phyloP scores from a whole-genome alignment of 2,888 invertebrate genomes.

The Patella depressa region DNA sequence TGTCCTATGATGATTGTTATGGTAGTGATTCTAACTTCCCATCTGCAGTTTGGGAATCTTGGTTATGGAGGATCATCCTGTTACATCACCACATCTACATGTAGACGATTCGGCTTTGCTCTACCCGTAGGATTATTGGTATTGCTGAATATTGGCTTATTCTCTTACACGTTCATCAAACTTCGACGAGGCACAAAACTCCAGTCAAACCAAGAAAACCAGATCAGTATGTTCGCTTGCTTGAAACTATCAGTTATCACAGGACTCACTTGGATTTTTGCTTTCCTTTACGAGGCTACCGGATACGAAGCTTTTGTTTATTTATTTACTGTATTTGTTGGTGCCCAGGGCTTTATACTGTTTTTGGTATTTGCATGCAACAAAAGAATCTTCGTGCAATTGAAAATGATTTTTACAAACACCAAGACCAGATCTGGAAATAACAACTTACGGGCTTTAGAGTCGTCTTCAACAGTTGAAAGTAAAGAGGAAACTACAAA shows the following conservation, averaged over 20 bases:
- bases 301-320: slow-evolving; percentile 1
- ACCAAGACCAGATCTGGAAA: no score
- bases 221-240: slow-evolving; percentile 18
- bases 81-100: slow-evolving; percentile 8
- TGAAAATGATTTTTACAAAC: background rate
- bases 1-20: background rate
- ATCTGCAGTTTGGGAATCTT: background rate
- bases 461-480: no score
- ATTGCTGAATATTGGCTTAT: slow-evolving; percentile 23
- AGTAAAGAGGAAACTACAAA: no score
- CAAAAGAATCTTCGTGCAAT: background rate
- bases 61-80: slow-evolving; percentile 14
- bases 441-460: no score
- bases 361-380: slow-evolving; percentile 28
- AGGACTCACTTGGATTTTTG: slow-evolving; percentile 25
- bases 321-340: slow-evolving; percentile 17
- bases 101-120: slow-evolving; percentile 11
- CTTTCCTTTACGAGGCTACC: slow-evolving; percentile 15
- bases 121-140: slow-evolving; percentile 16
- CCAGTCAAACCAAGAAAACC: background rate
- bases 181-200: slow-evolving; percentile 6
- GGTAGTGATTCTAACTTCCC: background rate
- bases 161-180: slow-evolving; percentile 18
- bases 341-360: slow-evolving; percentile 22
- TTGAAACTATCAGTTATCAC: slow-evolving; percentile 28